Percentiles rank a stretch among this genome's conserved stretches.
These are phyloP conservation scores for Caenorhabditis virilis DNA, from an alignment of 2,888 invertebrate species.

Conservation along the genomic window DNA sequence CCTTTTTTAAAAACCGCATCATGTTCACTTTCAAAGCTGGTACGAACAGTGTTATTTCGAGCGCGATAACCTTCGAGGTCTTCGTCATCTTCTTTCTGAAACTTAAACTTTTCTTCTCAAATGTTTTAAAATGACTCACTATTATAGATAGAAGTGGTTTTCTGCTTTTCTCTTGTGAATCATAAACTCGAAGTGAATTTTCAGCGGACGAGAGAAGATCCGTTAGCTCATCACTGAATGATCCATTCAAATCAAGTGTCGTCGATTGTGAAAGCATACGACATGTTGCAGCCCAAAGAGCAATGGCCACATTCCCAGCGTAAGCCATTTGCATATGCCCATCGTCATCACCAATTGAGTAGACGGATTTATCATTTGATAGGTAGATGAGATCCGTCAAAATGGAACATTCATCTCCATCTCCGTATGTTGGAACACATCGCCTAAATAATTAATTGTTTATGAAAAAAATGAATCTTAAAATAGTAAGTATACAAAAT, in stretches of 20 bases:
- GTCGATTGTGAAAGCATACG: conserved; percentile 25
- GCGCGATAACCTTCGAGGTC: conserved; percentile 23
- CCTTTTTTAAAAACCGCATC: conserved; percentile 3
- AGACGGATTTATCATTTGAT: conserved; percentile 34
- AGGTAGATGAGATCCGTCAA: conserved; percentile 50
- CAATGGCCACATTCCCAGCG: conserved; percentile 55
- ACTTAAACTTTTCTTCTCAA: not conserved
- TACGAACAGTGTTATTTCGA: conserved; percentile 32
- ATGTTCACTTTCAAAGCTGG: conserved; percentile 9
- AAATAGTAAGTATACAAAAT: conserved; percentile 18
- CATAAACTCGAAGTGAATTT: conserved; percentile 9
- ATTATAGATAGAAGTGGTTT: conserved; percentile 2
- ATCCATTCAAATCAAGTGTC: conserved; percentile 19
- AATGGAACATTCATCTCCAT: conserved; percentile 43
- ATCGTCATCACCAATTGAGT: conserved; percentile 53
- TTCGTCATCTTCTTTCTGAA: conserved; percentile 22
- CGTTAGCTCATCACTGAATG: conserved; percentile 12
- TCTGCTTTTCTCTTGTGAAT: not conserved
- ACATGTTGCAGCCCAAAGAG: conserved; percentile 41
- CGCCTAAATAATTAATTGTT: conserved; percentile 22
- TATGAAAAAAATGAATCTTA: not conserved
- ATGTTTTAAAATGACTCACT: not conserved
- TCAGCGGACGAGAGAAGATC: conserved; percentile 21
- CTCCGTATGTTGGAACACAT: conserved; percentile 47
- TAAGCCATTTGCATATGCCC: conserved; percentile 63